phyloP scores from a whole-genome alignment of 2,113 vertebrate species.

The Hippocampus comes region DNA sequence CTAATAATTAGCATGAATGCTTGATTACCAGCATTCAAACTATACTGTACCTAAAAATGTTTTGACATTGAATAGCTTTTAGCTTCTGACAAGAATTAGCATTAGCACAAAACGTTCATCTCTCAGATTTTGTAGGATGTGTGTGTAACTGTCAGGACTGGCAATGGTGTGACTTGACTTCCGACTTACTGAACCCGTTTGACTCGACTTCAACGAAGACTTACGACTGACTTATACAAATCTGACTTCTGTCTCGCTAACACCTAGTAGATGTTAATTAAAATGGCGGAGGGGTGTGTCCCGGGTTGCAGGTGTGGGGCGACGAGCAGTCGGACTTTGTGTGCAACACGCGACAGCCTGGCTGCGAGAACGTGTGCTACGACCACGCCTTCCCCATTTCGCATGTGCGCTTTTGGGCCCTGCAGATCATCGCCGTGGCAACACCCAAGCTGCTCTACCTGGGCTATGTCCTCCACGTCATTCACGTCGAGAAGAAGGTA shows the following conservation, averaged over 20 bases:
- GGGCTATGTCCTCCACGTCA: conserved; percentile 88
- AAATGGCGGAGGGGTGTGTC: neutral
- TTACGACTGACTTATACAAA: no score
- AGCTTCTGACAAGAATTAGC: no score
- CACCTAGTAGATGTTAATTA: neutral
- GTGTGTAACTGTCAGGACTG: no score
- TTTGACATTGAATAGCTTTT: no score
- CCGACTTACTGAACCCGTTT: no score
- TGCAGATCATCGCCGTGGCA: conserved; percentile 94
- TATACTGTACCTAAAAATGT: no score
- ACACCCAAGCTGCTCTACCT: conserved; percentile 93
- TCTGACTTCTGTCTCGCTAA: neutral
- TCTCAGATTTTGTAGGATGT: no score
- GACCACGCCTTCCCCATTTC: conserved; percentile 95
- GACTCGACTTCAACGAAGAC: no score
- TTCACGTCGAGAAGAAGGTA: conserved; percentile 85
- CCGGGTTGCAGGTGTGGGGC: conserved; percentile 79
- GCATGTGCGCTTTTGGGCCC: conserved; percentile 93
- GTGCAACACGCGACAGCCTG: conserved; percentile 94
- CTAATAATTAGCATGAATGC: no score
- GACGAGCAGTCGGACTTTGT: conserved; percentile 94
- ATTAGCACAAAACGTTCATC: no score
- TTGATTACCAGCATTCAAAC: no score
- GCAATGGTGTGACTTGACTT: no score
- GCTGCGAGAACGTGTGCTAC: conserved; percentile 96